phyloP scores from a whole-genome alignment of 2,888 invertebrate species.

The Volucella zonaria region DNA sequence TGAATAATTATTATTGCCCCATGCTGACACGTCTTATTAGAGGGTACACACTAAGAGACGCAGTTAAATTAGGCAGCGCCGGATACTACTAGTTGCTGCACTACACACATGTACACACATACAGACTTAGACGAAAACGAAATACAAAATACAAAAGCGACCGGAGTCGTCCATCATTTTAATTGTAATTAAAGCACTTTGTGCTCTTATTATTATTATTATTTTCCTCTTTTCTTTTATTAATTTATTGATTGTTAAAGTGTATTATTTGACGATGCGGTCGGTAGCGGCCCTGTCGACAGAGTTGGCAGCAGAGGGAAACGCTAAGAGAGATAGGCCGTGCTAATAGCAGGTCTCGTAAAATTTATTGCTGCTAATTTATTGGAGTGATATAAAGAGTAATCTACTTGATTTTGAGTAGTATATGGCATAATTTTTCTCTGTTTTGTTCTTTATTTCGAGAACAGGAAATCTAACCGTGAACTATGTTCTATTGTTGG shows the following conservation, averaged over 20 bases:
- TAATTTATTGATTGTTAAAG: slow-evolving; percentile 69
- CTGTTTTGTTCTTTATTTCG: slow-evolving; percentile 11
- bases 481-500: slow-evolving; percentile 17
- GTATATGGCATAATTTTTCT: slow-evolving; percentile 21
- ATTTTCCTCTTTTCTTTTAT: slow-evolving; percentile 45
- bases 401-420: slow-evolving; percentile 65
- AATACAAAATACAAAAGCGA: slow-evolving; percentile 34
- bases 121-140: background rate
- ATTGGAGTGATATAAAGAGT: slow-evolving; percentile 53
- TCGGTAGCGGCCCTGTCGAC: background rate
- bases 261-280: slow-evolving; percentile 42
- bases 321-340: slow-evolving; percentile 33
- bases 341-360: slow-evolving; percentile 49
- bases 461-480: slow-evolving; percentile 28
- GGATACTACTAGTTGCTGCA: slow-evolving; percentile 34
- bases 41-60: slow-evolving; percentile 31
- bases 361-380: slow-evolving; percentile 60
- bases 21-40: slow-evolving; percentile 60
- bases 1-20: slow-evolving; percentile 64
- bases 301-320: background rate
- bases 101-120: slow-evolving; percentile 8
- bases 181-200: slow-evolving; percentile 72
- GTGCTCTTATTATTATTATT: slow-evolving; percentile 56
- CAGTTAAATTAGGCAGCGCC: slow-evolving; percentile 28
- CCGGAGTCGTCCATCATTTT: slow-evolving; percentile 61